Base-by-base conservation (phyloP, 2,113 vertebrate species). In the chimpanzee (Pan troglodytes) region DNA sequence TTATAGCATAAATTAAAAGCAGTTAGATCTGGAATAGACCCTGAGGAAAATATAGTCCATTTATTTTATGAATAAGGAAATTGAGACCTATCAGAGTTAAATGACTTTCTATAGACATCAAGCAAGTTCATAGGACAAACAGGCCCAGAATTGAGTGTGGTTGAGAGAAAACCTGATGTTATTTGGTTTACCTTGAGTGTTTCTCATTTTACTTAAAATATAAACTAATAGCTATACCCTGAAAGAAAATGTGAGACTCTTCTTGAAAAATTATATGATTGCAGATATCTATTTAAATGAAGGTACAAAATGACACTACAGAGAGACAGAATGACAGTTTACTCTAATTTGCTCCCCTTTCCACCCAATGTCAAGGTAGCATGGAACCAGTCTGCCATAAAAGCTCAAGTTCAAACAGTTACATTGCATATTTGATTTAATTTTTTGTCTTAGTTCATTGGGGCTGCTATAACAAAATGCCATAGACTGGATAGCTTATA, bases 11-110 rank as follows among this genome's bases (percentile, higher is more conserved):
- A 90, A 95, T 97, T 96, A 95, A 93, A 88, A 91, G 90, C 76
- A 92, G 92, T 95, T 92, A 95, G 76, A 88, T 32, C 67, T 80
- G 45, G 22, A 95, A 93, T 59, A 87, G 64, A 55, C 76, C 64
- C 82, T 68, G 50, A 92, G 84, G 90, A 79, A 87, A 97, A 96
- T 45, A 45, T 9, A 95, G 93, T 45, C 45, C 87, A 92, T 92
- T 96, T 97, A 88, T 96, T 95, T 97, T 96, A 95, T 96, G 90
- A 95, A 93, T 97, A 84, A 96, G 84, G 78, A 95, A 97, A 94
- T 67, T 68, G 87, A 97, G 80, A 82, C 43, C 86, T 68, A 82
- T 92, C 80, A 68, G 20, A 87, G 72, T 93, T 67, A 84, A 81
- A 75, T 79, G 32, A 92, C 67, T 94, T 96, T 80, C 84, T 90